Conservation (phyloP, 2,113 vertebrate species). For the Heterotis niloticus region DNA sequence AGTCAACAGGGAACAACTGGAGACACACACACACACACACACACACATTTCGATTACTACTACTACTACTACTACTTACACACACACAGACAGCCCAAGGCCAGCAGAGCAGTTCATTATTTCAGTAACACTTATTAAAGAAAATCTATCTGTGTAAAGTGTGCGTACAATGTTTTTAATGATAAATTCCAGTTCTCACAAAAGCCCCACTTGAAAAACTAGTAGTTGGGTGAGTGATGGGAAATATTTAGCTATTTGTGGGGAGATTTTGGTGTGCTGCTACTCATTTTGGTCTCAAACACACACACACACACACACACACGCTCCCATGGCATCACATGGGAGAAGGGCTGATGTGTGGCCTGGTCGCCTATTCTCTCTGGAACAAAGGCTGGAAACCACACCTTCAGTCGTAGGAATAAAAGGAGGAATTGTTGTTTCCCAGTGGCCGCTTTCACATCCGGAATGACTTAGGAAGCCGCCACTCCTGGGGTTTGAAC, state of each 20-base stretch:
- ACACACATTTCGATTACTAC: too few relatives aligned
- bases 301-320: constrained; percentile 42
- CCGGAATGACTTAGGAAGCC: constrained; percentile 8
- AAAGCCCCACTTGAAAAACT: neutral
- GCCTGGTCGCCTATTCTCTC: neutral
- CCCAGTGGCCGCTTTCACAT: neutral
- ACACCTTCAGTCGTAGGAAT: neutral
- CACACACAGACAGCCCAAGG: neutral
- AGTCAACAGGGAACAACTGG: neutral
- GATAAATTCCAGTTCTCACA: constrained; percentile 6
- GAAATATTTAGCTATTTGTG: constrained; percentile 18
- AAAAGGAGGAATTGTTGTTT: neutral
- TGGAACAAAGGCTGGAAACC: constrained; percentile 9
- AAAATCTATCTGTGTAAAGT: constrained; percentile 17
- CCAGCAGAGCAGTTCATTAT: neutral
- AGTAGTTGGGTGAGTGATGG: neutral
- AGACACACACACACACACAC: neutral
- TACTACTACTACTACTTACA: too few relatives aligned
- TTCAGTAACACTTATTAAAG: neutral
- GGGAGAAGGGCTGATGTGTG: constrained; percentile 17
- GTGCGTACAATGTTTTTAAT: neutral
- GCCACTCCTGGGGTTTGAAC: too few relatives aligned
- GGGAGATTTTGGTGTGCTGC: neutral
- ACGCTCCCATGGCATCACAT: constrained; percentile 40
- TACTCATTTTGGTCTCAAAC: constrained; percentile 46